A percentile compares a stretch with the other conserved stretches of the same genome.
phyloP scores from a whole-genome alignment of 2,113 vertebrate species.

The Tachysurus fulvidraco region DNA sequence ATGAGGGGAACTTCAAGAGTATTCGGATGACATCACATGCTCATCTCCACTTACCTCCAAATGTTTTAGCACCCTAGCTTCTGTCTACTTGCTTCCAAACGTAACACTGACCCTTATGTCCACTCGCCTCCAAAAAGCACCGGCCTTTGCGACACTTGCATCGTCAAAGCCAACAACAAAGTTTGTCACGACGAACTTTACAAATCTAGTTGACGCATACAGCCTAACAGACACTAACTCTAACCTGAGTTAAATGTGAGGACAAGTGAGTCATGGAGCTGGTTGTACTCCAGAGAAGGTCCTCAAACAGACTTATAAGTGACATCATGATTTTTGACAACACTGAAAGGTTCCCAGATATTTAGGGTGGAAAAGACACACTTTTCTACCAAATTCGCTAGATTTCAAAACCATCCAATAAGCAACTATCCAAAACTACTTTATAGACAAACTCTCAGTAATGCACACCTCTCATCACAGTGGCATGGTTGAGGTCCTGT shows the following conservation, averaged over 20 bases:
- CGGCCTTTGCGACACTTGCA: too few relatives aligned
- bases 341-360: neutral
- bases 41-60: too few relatives aligned
- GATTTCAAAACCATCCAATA: neutral
- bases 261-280: neutral
- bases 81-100: too few relatives aligned
- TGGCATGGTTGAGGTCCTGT: neutral
- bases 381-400: neutral
- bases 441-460: neutral
- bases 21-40: too few relatives aligned
- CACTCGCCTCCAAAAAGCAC: too few relatives aligned
- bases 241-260: too few relatives aligned
- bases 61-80: too few relatives aligned
- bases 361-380: neutral
- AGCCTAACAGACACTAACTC: neutral
- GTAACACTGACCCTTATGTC: too few relatives aligned
- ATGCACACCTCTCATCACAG: neutral
- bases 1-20: too few relatives aligned
- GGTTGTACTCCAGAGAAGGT: neutral
- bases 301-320: neutral
- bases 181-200: too few relatives aligned
- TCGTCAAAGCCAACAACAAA: too few relatives aligned
- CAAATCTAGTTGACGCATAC: too few relatives aligned
- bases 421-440: neutral
- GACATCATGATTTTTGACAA: neutral